Conservation (phyloP, 2,888 invertebrate species). For the Rhagonycha fulva region DNA sequence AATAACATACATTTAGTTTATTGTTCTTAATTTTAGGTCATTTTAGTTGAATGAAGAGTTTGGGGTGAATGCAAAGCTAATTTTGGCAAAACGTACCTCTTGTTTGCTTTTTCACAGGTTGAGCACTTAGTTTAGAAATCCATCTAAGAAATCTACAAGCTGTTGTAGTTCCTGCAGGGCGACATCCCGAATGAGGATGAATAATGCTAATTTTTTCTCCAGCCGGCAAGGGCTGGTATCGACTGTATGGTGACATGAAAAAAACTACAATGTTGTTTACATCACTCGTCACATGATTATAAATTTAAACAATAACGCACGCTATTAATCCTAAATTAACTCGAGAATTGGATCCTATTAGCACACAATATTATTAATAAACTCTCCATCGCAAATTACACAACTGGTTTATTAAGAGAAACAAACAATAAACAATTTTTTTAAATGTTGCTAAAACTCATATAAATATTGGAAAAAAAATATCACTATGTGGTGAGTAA, state of each 20-base stretch:
- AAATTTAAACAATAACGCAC: slow-evolving; percentile 13
- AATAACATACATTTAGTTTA: background rate
- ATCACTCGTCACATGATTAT: slow-evolving; percentile 16
- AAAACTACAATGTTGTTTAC: slow-evolving; percentile 15
- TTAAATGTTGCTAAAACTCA: background rate
- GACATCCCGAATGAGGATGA: slow-evolving; percentile 36
- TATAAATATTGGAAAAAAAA: background rate
- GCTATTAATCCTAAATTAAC: background rate
- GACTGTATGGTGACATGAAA: slow-evolving; percentile 55
- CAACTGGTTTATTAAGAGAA: background rate
- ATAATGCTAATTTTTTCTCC: slow-evolving; percentile 45
- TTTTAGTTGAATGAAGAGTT: background rate
- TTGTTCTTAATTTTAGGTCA: background rate
- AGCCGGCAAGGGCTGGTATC: slow-evolving; percentile 55
- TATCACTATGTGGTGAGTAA: background rate
- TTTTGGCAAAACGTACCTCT: slow-evolving; percentile 29
- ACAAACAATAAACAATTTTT: background rate
- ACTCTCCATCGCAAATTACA: background rate
- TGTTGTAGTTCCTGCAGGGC: slow-evolving; percentile 47
- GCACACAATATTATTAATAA: background rate
- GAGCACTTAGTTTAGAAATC: slow-evolving; percentile 60
- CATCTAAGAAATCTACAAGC: slow-evolving; percentile 60
- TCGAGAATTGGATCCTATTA: background rate
- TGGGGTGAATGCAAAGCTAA: background rate
- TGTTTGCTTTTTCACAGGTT: slow-evolving; percentile 59